Evolutionary conservation across 2,797 vertebrate genomes (phyloP).

Genomic region (Macrochelys suwanniensis): DNA sequence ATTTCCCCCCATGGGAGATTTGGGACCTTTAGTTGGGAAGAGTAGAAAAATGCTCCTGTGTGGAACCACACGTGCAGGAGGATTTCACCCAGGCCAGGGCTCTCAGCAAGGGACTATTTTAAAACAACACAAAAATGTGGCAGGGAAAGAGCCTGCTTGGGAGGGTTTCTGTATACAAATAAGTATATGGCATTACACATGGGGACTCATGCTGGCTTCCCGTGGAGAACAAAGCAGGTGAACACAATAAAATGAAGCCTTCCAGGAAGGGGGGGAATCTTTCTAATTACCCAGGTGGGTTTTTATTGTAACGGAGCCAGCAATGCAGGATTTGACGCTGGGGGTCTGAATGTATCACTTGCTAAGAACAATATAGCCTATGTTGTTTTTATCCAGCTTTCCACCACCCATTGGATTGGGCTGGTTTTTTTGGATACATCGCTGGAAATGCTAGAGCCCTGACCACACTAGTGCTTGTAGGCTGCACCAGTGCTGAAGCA

Average conservation of each 20-base stretch:
- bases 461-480: not conserved
- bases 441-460: not conserved
- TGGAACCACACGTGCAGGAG: not conserved
- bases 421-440: not conserved
- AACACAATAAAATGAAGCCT: slow-evolving; percentile 54
- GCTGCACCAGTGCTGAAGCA: not conserved
- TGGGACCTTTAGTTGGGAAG: not conserved
- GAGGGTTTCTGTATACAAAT: not conserved
- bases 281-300: slow-evolving; percentile 73
- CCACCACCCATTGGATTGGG: fast-evolving
- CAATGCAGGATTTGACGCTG: slow-evolving; percentile 72
- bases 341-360: slow-evolving; percentile 74
- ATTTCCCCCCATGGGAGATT: not conserved
- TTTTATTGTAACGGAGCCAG: slow-evolving; percentile 59
- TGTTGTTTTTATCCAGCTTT: not conserved
- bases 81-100: fast-evolving
- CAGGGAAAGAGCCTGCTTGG: not conserved
- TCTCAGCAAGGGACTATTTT: not conserved
- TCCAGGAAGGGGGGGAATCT: not conserved
- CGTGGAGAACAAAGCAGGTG: fast-evolving
- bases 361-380: slow-evolving; percentile 32
- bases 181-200: not conserved
- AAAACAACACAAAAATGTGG: not conserved
- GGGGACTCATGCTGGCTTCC: not conserved
- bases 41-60: not conserved